phyloP scores from a whole-genome alignment of 2,888 invertebrate genomes.

The Meiosimyza platycephala region DNA sequence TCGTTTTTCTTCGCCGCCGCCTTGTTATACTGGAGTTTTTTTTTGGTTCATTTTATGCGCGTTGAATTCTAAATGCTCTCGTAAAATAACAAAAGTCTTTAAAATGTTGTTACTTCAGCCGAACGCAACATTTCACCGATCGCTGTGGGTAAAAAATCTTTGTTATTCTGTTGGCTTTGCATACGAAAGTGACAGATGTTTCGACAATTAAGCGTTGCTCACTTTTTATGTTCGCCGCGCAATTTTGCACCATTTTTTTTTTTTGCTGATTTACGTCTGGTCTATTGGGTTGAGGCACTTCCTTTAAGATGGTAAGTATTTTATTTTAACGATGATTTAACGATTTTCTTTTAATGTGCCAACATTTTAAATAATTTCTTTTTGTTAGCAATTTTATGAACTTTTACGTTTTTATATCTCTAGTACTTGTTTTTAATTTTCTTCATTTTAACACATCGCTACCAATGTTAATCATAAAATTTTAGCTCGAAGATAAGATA shows the following conservation, averaged over 20 bases:
- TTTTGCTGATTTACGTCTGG: background rate
- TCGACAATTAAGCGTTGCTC: conserved; percentile 17
- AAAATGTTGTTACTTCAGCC: background rate
- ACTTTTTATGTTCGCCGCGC: background rate
- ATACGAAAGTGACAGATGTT: conserved; percentile 21
- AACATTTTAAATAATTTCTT: too few species aligned
- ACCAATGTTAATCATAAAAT: too few species aligned
- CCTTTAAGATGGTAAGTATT: background rate
- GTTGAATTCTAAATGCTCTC: background rate
- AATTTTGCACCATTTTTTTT: background rate
- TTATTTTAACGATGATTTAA: background rate
- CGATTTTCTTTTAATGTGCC: too few species aligned
- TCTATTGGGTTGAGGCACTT: background rate
- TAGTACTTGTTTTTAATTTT: too few species aligned
- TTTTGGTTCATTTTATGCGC: background rate
- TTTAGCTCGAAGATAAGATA: too few species aligned
- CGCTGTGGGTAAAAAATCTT: background rate
- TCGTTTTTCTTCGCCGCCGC: too few species aligned
- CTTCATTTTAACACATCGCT: too few species aligned
- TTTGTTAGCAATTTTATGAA: too few species aligned
- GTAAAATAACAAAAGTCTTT: conserved; percentile 11
- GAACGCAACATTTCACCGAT: too few species aligned
- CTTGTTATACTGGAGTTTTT: too few species aligned
- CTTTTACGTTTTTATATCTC: too few species aligned
- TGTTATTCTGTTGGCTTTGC: conserved; percentile 4